phyloP scores from a whole-genome alignment of 2,797 vertebrate species.

The Oophaga sylvatica region DNA sequence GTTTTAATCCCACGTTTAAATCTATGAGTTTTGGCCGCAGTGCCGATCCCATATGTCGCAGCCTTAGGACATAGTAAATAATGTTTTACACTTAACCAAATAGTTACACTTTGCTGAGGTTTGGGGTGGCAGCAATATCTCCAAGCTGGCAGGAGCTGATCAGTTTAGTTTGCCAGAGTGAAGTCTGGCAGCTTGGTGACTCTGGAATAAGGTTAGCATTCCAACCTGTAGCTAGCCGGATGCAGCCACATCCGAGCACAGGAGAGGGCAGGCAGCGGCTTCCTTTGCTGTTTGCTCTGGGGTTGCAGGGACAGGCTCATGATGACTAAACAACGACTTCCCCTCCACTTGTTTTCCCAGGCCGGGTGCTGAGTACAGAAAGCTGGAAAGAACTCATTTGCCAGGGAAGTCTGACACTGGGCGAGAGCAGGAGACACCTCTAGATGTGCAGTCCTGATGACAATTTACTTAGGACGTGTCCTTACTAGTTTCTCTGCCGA shows the following conservation, averaged over 20 bases:
- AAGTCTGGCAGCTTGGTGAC: conserved; percentile 21
- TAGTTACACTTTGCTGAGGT: conserved; percentile 2
- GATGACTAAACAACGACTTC: conserved; percentile 61
- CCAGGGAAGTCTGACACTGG: neutral
- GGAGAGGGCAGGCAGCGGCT: conserved; percentile 52
- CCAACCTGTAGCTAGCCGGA: conserved; percentile 49
- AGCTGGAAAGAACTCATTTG: conserved; percentile 56
- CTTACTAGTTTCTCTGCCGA: neutral
- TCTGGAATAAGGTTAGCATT: conserved; percentile 47
- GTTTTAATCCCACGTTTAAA: conserved; percentile 19
- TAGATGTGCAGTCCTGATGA: neutral
- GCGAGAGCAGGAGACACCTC: neutral
- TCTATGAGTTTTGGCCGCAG: neutral
- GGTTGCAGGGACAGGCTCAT: conserved; percentile 43
- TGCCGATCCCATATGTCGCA: neutral
- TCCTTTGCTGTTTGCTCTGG: conserved; percentile 59
- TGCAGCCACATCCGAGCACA: conserved; percentile 57
- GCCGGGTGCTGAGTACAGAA: conserved; percentile 64
- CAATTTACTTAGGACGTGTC: neutral
- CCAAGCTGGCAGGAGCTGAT: neutral
- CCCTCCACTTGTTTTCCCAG: conserved; percentile 66
- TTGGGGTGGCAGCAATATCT: neutral
- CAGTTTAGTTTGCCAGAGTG: neutral
- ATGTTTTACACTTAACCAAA: neutral
- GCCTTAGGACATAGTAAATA: conserved; percentile 21